Evolutionary conservation across 2,113 vertebrate species (phyloP).

Genomic region (Callochromis pleurospilus): DNA sequence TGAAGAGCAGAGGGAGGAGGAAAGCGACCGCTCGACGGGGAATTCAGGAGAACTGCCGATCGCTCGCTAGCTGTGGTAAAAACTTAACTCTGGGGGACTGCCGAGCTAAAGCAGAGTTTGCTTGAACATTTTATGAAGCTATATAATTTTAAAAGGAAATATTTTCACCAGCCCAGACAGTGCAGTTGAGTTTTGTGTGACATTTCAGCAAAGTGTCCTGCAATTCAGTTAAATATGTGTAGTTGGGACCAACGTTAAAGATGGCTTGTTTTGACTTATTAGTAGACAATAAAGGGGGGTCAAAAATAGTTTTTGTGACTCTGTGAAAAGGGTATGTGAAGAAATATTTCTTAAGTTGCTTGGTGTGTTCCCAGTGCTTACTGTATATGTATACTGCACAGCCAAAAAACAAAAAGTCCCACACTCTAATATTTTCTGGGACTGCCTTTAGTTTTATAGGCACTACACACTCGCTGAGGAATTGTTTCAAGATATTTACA

Average conservation of each 20-base stretch:
- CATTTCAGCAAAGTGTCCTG: neutral
- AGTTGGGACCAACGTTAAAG: neutral
- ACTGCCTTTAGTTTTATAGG: neutral
- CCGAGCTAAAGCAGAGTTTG: neutral
- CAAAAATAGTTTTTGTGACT: neutral
- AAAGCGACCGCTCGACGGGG: neutral
- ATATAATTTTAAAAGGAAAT: neutral
- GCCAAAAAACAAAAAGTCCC: neutral
- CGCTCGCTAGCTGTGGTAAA: neutral
- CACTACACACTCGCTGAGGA: neutral
- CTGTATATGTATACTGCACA: neutral
- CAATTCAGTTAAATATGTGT: neutral
- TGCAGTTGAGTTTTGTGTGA: neutral
- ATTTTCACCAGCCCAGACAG: neutral
- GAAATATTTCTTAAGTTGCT: neutral
- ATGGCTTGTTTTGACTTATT: neutral
- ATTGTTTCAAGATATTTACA: neutral
- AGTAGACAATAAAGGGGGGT: neutral
- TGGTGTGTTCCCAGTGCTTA: neutral
- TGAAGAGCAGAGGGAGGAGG: neutral
- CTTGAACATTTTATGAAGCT: neutral
- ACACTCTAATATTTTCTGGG: neutral
- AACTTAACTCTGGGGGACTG: neutral
- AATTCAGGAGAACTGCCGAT: neutral
- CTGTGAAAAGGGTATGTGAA: neutral